These are phyloP conservation scores for Melieria crassipennis DNA, from an alignment of 2,888 invertebrate species.

Conservation along the genomic window DNA sequence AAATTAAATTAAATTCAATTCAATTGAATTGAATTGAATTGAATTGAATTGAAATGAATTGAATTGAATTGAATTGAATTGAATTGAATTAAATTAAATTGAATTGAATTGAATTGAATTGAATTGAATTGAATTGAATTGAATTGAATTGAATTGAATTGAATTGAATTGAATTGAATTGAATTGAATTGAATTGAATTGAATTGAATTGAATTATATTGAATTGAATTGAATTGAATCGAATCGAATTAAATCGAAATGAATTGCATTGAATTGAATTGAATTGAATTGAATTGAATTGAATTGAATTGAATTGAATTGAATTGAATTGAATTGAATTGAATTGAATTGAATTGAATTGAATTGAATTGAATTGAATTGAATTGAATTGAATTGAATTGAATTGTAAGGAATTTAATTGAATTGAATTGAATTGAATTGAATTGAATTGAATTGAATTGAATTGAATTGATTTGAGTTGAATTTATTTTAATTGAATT, in stretches of 20 bases:
- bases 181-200: no score
- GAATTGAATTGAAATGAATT: no score
- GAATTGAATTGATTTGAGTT: neutral
- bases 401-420: no score
- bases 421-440: neutral
- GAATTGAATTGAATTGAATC: constrained; percentile 4
- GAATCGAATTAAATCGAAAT: constrained; percentile 18
- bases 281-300: neutral
- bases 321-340: neutral
- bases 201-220: no score
- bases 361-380: constrained; percentile 8
- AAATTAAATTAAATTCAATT: no score
- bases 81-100: no score
- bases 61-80: no score
- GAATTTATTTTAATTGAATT: neutral
- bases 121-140: no score
- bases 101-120: no score
- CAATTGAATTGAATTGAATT: no score
- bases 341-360: neutral
- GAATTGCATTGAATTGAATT: constrained; percentile 12
- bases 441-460: neutral
- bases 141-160: no score
- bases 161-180: no score
- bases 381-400: constrained; percentile 9
- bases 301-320: neutral